These are phyloP conservation scores for Hydriomena furcata DNA, from an alignment of 2,888 invertebrate species.

Conservation along the genomic window DNA sequence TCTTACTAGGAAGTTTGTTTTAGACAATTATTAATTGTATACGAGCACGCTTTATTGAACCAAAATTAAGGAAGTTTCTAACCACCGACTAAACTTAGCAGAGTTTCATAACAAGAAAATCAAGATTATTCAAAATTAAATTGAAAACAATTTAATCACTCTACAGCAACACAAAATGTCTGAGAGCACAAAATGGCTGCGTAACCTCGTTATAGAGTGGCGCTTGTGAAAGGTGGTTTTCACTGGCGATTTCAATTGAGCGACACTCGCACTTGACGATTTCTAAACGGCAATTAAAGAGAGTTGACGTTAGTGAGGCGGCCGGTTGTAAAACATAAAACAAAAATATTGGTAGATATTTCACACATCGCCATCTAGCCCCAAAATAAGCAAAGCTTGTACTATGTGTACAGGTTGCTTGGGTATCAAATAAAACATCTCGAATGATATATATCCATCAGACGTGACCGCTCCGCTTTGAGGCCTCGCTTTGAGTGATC, in stretches of 20 bases:
- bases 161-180: constrained; percentile 22
- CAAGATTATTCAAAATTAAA: constrained; percentile 25
- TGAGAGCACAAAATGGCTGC: constrained; percentile 33
- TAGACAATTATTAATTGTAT: not conserved
- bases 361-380: no score
- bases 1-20: no score
- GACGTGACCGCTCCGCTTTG: no score
- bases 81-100: constrained; percentile 8
- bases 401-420: no score
- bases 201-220: constrained; percentile 31
- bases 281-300: no score
- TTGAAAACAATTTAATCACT: constrained; percentile 24
- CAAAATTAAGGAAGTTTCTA: constrained; percentile 8
- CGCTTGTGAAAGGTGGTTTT: not conserved
- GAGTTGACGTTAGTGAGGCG: no score
- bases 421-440: no score
- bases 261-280: not conserved
- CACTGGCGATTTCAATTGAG: not conserved
- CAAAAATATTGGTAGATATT: no score
- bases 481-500: no score
- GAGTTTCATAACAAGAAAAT: constrained; percentile 18
- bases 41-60: not conserved
- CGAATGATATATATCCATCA: no score
- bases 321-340: no score
- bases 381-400: no score